Conservation (phyloP, 30 jellyfish, hydroid and myxozoan species). For the Cassiopea andromeda region DNA sequence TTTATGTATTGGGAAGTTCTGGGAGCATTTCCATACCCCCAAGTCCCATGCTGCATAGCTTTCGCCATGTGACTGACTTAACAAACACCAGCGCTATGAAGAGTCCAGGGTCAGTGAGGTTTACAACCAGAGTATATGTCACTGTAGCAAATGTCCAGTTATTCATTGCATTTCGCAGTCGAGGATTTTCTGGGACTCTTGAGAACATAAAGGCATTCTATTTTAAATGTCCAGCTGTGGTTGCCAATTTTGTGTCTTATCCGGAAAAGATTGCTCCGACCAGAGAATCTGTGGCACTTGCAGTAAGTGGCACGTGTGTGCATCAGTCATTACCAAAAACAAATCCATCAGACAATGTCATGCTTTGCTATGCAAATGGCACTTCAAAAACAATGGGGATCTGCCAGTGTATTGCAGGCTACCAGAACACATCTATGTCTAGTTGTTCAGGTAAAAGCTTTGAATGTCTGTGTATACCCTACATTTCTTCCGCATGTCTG, state of each 20-base stretch:
- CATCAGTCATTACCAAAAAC: background rate
- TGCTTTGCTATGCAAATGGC: conserved; percentile 1
- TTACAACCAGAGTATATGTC: background rate
- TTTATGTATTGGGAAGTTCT: background rate
- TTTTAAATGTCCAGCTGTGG: background rate
- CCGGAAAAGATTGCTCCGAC: background rate
- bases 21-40: background rate
- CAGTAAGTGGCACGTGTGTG: background rate
- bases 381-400: background rate
- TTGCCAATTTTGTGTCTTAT: background rate
- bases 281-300: background rate
- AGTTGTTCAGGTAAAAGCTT: background rate
- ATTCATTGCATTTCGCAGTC: background rate
- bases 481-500: no score
- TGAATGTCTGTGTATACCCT: no score
- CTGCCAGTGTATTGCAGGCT: background rate
- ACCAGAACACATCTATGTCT: background rate
- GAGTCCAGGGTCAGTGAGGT: background rate
- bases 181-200: background rate
- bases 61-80: background rate
- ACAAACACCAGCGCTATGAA: background rate
- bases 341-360: background rate
- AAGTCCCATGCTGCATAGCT: background rate
- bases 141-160: background rate
- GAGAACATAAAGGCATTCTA: background rate